A percentile compares a stretch with the other conserved stretches of the same genome.
phyloP scores from a whole-genome alignment of 2,797 vertebrate species.

The Tapera naevia region DNA sequence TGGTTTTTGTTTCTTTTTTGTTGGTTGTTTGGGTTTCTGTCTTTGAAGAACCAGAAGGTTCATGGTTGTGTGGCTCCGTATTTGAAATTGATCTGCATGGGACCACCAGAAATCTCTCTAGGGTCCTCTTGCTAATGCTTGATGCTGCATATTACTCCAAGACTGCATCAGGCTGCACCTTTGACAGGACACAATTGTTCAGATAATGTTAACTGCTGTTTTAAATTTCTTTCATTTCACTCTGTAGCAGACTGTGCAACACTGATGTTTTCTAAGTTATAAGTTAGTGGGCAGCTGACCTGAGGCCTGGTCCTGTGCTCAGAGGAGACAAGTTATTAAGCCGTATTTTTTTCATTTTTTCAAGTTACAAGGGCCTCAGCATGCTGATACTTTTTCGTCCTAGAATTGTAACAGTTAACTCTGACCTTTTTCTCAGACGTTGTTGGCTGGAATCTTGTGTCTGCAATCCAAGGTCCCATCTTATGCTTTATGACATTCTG shows the following conservation, averaged over 20 bases:
- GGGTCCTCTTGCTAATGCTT: not conserved
- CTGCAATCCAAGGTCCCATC: not conserved
- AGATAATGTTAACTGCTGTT: not conserved
- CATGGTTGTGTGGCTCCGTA: not conserved
- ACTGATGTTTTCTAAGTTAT: not conserved
- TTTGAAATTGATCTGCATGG: not conserved
- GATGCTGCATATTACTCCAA: not conserved
- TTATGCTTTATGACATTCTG: not conserved
- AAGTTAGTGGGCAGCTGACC: not conserved
- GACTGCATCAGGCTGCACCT: not conserved
- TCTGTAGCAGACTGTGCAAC: not conserved
- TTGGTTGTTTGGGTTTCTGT: not conserved
- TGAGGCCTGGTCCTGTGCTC: not conserved
- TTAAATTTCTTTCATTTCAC: not conserved
- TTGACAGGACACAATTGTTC: accelerated
- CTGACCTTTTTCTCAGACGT: not conserved
- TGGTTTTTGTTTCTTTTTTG: not conserved
- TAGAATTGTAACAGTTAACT: not conserved
- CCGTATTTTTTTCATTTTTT: not conserved
- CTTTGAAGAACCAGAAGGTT: not conserved
- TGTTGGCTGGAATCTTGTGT: not conserved
- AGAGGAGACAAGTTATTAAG: not conserved
- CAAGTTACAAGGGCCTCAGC: not conserved
- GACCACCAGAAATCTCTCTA: not conserved
- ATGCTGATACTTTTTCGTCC: not conserved